Percentiles rank a stretch among this genome's conserved stretches.
Evolutionary conservation across 1,140 invertebrate species (phyloP).

Genomic region (Thaumatotibia leucotreta): DNA sequence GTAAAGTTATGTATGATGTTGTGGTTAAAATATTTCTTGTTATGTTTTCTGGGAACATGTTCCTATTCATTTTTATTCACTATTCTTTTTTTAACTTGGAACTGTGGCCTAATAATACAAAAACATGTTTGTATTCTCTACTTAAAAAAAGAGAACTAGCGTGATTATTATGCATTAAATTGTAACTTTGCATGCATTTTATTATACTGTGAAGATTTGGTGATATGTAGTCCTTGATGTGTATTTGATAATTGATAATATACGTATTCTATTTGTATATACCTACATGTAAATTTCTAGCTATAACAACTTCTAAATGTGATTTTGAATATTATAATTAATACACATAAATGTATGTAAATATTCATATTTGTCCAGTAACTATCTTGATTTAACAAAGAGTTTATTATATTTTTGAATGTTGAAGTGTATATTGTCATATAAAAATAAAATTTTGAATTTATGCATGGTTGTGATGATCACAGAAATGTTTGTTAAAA

Average conservation of each 20-base stretch:
- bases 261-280: slow-evolving; percentile 1
- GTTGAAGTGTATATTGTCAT: background rate
- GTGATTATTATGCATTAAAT: background rate
- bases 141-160: background rate
- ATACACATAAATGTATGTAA: slow-evolving; percentile 15
- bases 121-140: background rate
- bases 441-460: slow-evolving; percentile 37
- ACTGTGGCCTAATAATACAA: background rate
- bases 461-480: slow-evolving; percentile 62
- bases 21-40: background rate
- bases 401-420: slow-evolving; percentile 7
- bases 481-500: slow-evolving; percentile 1
- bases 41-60: background rate
- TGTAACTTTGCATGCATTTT: background rate
- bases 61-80: background rate
- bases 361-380: slow-evolving; percentile 12
- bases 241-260: background rate
- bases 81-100: background rate
- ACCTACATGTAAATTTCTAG: background rate
- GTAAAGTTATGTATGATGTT: background rate
- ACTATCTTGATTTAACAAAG: background rate
- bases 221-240: background rate
- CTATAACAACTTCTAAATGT: background rate
- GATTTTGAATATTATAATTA: slow-evolving; percentile 31
- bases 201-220: background rate